Conservation (phyloP, 2,888 invertebrate species). For the Brachypalpus laphriformis region DNA sequence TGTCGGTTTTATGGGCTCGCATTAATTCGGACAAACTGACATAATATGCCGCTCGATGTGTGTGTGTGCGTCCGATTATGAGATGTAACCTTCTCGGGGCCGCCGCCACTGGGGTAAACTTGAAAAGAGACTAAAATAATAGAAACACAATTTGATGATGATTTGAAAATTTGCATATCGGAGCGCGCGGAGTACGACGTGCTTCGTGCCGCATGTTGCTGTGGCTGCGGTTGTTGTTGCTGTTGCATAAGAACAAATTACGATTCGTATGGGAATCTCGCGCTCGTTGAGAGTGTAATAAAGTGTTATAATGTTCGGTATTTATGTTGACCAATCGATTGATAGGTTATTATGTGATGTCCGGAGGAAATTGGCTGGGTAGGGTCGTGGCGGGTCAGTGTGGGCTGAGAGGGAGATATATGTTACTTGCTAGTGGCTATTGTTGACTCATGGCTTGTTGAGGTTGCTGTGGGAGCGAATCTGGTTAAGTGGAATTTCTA, state of each 20-base stretch:
- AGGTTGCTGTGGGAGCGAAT: not conserved
- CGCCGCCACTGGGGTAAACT: constrained; percentile 23
- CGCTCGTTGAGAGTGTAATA: constrained; percentile 16
- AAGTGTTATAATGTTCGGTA: constrained; percentile 48
- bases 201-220: too few relatives aligned
- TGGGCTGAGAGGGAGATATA: not conserved
- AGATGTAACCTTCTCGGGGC: constrained; percentile 38
- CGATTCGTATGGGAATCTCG: constrained; percentile 56
- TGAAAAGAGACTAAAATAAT: constrained; percentile 13
- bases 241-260: constrained; percentile 59
- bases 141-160: constrained; percentile 1
- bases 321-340: constrained; percentile 63
- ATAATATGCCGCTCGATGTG: constrained; percentile 14
- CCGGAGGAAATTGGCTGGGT: constrained; percentile 28
- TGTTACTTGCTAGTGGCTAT: not conserved
- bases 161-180: constrained; percentile 49
- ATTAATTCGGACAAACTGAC: constrained; percentile 46
- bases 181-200: not conserved
- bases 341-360: constrained; percentile 47
- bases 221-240: not conserved
- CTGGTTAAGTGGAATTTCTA: not conserved
- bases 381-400: constrained; percentile 16
- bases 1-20: constrained; percentile 24
- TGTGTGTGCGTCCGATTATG: constrained; percentile 20
- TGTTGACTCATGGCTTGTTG: not conserved